Conservation (phyloP, 2,113 vertebrate genomes). For the Oenanthe melanoleuca region DNA sequence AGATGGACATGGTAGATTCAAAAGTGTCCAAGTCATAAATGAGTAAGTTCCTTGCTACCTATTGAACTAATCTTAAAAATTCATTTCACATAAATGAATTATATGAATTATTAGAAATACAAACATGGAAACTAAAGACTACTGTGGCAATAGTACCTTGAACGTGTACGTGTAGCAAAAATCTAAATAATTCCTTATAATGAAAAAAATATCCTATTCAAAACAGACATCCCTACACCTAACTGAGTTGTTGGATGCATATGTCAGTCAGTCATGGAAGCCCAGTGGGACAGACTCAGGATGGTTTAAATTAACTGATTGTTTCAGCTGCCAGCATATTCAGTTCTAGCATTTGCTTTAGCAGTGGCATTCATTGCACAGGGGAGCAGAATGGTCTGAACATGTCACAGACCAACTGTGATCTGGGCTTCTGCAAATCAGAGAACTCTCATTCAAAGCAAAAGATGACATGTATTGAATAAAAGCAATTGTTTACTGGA, state of each 20-base stretch:
- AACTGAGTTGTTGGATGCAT: fast-evolving
- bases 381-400: background rate
- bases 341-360: background rate
- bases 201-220: background rate
- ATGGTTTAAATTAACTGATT: background rate
- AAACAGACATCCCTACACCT: background rate
- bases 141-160: background rate
- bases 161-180: background rate
- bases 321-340: background rate
- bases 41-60: background rate
- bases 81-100: background rate
- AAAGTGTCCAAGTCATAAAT: background rate
- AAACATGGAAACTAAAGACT: background rate
- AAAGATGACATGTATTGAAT: background rate
- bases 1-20: background rate
- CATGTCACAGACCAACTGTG: background rate
- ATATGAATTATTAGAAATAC: background rate
- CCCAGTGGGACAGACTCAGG: too few relatives aligned
- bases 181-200: background rate
- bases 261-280: background rate
- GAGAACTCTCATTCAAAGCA: background rate
- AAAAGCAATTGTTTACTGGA: background rate
- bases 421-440: background rate
- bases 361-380: fast-evolving
- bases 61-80: background rate